These are phyloP conservation scores for Antheraea yamamai DNA, from an alignment of 2,888 invertebrate genomes.

Conservation along the genomic window DNA sequence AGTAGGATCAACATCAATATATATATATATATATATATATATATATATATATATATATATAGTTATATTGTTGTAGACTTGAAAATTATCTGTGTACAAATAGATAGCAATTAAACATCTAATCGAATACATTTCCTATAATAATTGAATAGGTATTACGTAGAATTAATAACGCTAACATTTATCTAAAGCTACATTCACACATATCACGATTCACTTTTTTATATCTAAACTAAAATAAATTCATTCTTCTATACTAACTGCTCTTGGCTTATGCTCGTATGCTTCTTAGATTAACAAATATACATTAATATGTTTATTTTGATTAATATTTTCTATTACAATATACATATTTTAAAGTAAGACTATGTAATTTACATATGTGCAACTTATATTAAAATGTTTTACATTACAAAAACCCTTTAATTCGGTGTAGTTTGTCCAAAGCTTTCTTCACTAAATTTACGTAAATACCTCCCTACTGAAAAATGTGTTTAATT, in stretches of 20 bases:
- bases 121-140: slow-evolving; percentile 52
- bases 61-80: background rate
- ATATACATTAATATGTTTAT: background rate
- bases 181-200: slow-evolving; percentile 46
- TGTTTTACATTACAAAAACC: background rate
- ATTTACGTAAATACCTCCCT: background rate
- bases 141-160: slow-evolving; percentile 53
- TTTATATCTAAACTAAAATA: background rate
- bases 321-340: background rate
- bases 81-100: slow-evolving; percentile 29
- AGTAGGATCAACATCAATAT: background rate
- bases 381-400: background rate
- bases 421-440: background rate
- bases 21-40: too few species aligned
- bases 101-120: slow-evolving; percentile 52
- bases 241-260: background rate
- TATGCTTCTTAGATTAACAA: background rate
- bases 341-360: background rate
- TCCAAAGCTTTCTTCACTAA: background rate
- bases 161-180: slow-evolving; percentile 20
- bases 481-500: slow-evolving; percentile 4
- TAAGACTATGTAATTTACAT: background rate
- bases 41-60: too few species aligned
- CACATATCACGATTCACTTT: slow-evolving; percentile 28
- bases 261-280: background rate